Evolutionary conservation across 2,888 invertebrate species (phyloP).

Genomic region (Drosophila tanythrix): DNA sequence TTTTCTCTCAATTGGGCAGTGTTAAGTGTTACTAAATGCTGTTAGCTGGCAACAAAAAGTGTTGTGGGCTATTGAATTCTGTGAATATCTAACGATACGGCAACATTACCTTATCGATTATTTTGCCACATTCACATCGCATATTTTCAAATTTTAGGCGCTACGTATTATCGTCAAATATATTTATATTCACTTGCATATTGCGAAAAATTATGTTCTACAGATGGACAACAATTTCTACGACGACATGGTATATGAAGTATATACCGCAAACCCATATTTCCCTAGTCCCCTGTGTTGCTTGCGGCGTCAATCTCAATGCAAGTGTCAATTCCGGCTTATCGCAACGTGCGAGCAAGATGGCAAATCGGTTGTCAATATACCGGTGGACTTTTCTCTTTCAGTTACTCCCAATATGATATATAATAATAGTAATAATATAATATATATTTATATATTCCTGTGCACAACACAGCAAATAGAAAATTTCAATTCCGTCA

Average conservation of each 20-base stretch:
- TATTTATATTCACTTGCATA: not conserved
- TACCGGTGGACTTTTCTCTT: not conserved
- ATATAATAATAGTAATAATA: not conserved
- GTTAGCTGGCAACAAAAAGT: not conserved
- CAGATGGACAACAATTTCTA: not conserved
- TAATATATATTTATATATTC: not conserved
- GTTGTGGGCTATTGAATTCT: not conserved
- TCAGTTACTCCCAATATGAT: not conserved
- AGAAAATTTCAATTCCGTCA: not conserved
- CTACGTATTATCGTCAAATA: not conserved
- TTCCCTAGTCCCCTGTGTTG: not conserved
- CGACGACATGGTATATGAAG: not conserved
- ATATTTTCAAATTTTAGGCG: not conserved
- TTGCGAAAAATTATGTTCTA: not conserved
- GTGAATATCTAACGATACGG: not conserved
- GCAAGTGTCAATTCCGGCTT: not conserved
- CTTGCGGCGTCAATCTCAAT: not conserved
- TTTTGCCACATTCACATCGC: not conserved
- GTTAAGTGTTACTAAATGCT: constrained; percentile 19
- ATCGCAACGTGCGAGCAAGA: not conserved
- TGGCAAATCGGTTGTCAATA: not conserved
- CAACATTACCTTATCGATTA: not conserved
- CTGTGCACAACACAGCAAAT: not conserved
- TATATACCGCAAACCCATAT: not conserved
- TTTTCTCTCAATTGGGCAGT: constrained; percentile 37